A percentile compares a stretch with the other conserved stretches of the same genome.
Evolutionary conservation across 2,113 vertebrate species (phyloP).

Genomic region (Rhegmatorhina hoffmannsi): DNA sequence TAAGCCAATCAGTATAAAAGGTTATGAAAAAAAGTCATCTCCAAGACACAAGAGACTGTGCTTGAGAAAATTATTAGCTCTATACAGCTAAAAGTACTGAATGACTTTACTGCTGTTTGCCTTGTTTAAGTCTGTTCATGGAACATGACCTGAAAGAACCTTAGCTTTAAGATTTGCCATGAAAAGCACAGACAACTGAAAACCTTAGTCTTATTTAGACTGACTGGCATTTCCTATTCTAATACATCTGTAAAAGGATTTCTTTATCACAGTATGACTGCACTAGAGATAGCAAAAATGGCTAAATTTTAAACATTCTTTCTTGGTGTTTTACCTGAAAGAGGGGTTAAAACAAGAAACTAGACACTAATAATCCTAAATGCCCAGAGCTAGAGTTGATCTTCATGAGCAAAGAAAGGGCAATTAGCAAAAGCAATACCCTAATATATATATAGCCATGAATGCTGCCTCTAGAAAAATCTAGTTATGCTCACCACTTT

Average conservation of each 20-base stretch:
- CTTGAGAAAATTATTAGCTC: neutral
- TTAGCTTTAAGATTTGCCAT: neutral
- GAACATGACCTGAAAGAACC: neutral
- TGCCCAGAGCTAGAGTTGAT: conserved; percentile 14
- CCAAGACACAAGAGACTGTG: neutral
- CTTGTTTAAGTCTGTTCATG: neutral
- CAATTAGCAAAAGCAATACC: conserved; percentile 26
- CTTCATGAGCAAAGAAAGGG: neutral
- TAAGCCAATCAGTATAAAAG: accelerated
- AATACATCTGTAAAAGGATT: neutral
- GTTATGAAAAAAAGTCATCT: neutral
- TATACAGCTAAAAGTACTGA: neutral
- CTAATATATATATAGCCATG: neutral
- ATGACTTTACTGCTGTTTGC: neutral
- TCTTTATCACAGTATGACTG: neutral
- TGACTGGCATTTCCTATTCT: neutral
- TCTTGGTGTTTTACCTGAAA: neutral
- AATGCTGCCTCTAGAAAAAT: conserved; percentile 37
- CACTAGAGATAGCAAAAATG: neutral
- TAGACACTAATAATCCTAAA: neutral
- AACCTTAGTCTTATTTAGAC: neutral
- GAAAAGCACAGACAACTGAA: neutral
- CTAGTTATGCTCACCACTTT: neutral
- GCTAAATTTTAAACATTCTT: neutral
- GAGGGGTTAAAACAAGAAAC: neutral